A percentile compares a stretch with the other conserved stretches of the same genome.
These are phyloP conservation scores for Octodonta nipae DNA, from an alignment of 2,888 invertebrate genomes.

Conservation along the genomic window DNA sequence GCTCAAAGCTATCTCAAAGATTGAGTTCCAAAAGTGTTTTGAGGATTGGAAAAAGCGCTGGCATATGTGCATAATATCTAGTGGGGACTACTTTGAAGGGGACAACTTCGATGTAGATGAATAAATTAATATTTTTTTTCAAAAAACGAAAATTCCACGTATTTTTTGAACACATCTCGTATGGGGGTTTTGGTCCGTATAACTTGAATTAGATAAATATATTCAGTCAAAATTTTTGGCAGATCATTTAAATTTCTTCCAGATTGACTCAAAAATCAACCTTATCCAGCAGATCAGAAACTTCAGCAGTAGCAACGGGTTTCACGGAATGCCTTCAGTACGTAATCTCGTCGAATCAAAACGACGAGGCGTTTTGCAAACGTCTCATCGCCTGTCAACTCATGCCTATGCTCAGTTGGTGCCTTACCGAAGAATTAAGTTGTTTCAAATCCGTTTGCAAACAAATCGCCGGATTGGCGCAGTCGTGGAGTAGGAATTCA, in stretches of 20 bases:
- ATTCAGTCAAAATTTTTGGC: too few species aligned
- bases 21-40: too few species aligned
- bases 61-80: too few species aligned
- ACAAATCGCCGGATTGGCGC: conserved; percentile 39
- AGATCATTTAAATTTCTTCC: conserved; percentile 19
- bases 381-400: conserved; percentile 35
- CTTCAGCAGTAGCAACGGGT: conserved; percentile 50
- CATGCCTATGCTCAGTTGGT: conserved; percentile 37
- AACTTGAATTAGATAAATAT: too few species aligned
- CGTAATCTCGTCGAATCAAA: conserved; percentile 40
- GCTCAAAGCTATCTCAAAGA: too few species aligned
- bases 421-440: conserved; percentile 32
- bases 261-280: conserved; percentile 50
- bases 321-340: conserved; percentile 65
- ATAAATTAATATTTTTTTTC: too few species aligned
- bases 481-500: conserved; percentile 44
- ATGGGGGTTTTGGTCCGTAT: too few species aligned
- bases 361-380: conserved; percentile 34
- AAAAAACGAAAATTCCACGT: too few species aligned
- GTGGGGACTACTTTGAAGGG: too few species aligned
- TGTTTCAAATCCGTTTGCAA: conserved; percentile 38
- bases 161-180: too few species aligned
- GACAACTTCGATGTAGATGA: too few species aligned
- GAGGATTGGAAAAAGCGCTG: too few species aligned
- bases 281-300: conserved; percentile 52